Percentiles rank a stretch among this genome's conserved stretches.
These are phyloP conservation scores for Pogonognathellus flavescens DNA, from an alignment of 1,140 invertebrate genomes.

Conservation along the genomic window DNA sequence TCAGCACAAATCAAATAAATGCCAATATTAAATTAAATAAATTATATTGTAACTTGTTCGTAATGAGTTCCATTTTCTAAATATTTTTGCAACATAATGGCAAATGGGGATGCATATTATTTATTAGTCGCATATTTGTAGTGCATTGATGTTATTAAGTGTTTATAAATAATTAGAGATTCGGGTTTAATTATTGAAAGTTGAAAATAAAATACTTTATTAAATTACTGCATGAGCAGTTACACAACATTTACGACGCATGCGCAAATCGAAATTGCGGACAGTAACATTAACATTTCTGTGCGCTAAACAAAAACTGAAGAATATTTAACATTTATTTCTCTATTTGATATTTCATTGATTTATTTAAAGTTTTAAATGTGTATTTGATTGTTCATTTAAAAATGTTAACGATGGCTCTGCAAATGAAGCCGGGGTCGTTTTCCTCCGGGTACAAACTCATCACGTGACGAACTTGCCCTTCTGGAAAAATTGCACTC, in stretches of 20 bases:
- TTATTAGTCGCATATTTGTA: no score
- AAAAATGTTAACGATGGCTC: slow-evolving; percentile 84
- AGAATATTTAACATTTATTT: slow-evolving; percentile 16
- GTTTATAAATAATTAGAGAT: neutral
- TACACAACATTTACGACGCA: slow-evolving; percentile 47
- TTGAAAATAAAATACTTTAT: slow-evolving; percentile 41
- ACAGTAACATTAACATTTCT: neutral
- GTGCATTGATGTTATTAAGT: no score
- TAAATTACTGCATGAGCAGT: slow-evolving; percentile 64
- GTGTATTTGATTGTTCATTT: slow-evolving; percentile 46
- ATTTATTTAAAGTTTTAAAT: neutral
- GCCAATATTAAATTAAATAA: no score
- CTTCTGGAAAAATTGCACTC: slow-evolving; percentile 87
- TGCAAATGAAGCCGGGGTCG: slow-evolving; percentile 89
- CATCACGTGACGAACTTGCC: slow-evolving; percentile 88
- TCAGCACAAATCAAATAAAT: no score
- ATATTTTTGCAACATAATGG: no score
- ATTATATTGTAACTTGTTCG: no score
- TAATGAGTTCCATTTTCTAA: no score
- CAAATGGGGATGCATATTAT: no score
- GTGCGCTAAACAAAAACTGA: neutral
- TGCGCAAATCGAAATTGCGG: slow-evolving; percentile 21
- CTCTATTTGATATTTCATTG: neutral
- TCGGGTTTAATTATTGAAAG: neutral
- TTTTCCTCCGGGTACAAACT: slow-evolving; percentile 87